phyloP scores from a whole-genome alignment of 1,140 invertebrate genomes.

The Octopus sinensis region DNA sequence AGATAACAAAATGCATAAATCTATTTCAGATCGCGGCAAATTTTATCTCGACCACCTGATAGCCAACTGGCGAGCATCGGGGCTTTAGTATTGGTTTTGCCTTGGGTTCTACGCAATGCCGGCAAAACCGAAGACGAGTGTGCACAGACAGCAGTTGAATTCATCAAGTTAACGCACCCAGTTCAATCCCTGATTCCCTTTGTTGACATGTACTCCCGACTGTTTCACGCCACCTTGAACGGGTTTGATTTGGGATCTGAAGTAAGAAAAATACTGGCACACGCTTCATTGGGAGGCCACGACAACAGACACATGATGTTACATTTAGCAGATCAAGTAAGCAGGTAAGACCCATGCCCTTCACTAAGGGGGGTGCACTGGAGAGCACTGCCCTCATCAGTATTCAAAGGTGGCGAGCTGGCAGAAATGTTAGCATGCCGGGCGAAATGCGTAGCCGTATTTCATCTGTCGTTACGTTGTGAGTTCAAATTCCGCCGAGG shows the following conservation, averaged over 20 bases:
- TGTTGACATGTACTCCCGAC: conserved; percentile 41
- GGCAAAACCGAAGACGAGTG: conserved; percentile 42
- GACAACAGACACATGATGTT: no score
- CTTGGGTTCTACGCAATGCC: conserved; percentile 43
- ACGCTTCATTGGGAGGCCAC: no score
- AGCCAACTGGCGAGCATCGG: conserved; percentile 43
- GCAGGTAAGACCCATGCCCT: no score
- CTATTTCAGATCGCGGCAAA: background rate
- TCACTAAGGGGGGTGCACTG: no score
- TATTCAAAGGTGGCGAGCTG: no score
- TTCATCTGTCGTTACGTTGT: no score
- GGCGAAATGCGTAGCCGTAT: no score
- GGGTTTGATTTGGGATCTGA: conserved; percentile 37
- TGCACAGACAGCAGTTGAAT: conserved; percentile 37
- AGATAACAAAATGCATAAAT: background rate
- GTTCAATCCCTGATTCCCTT: conserved; percentile 36
- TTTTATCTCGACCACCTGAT: conserved; percentile 22
- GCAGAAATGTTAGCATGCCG: no score
- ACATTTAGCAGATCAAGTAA: no score
- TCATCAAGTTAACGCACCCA: conserved; percentile 46
- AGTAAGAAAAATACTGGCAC: conserved; percentile 24
- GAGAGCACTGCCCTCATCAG: no score
- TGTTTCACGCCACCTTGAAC: conserved; percentile 43
- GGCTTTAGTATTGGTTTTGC: conserved; percentile 37
- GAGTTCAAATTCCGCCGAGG: no score